Percentiles rank a stretch among this genome's conserved stretches.
phyloP scores from a whole-genome alignment of 2,113 vertebrate species.

The Ondatra zibethicus region DNA sequence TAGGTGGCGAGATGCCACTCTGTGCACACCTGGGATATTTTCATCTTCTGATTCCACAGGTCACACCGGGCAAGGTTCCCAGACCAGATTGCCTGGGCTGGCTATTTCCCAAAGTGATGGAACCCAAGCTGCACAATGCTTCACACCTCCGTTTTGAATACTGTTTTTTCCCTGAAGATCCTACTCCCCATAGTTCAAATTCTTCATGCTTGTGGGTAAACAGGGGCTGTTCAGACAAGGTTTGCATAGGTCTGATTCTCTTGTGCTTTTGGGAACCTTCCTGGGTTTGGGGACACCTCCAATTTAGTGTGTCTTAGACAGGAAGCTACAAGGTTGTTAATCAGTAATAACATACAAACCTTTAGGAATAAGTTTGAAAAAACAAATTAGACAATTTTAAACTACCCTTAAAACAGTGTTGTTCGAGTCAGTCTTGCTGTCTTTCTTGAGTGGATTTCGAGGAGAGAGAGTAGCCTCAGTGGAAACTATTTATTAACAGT shows the following conservation, averaged over 20 bases:
- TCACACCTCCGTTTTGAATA: conserved; percentile 3
- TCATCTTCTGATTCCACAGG: background rate
- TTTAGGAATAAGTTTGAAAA: background rate
- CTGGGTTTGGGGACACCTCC: background rate
- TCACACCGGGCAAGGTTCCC: background rate
- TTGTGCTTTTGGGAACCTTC: background rate
- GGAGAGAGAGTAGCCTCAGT: background rate
- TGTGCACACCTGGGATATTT: background rate
- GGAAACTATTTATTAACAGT: background rate
- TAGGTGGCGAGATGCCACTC: background rate
- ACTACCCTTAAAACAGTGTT: background rate
- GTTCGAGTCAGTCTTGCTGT: background rate
- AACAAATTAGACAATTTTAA: conserved; percentile 38
- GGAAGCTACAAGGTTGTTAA: background rate
- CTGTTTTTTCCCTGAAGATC: background rate
- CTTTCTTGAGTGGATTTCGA: background rate
- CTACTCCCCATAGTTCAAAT: background rate
- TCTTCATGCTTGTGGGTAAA: background rate
- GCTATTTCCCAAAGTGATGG: background rate
- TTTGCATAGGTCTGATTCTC: background rate
- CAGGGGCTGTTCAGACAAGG: background rate
- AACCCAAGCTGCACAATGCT: background rate
- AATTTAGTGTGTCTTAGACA: background rate
- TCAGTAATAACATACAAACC: background rate
- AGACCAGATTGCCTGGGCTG: background rate